Conservation (phyloP, 1,140 invertebrate species). For the Calycopis cecrops region DNA sequence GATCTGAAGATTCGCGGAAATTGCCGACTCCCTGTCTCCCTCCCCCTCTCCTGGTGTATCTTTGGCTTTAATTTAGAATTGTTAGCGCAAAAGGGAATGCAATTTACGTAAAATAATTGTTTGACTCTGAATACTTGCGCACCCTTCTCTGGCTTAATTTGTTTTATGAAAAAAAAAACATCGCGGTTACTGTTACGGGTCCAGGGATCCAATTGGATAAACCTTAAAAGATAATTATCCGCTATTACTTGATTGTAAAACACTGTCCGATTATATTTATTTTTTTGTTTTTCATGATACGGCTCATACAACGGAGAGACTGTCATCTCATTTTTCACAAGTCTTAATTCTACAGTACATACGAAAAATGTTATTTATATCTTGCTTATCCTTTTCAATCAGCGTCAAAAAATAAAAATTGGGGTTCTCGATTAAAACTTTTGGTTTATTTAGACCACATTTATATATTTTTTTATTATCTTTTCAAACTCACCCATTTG, state of each 20-base stretch:
- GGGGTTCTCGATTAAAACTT: too few relatives aligned
- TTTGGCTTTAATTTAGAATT: conserved; percentile 70
- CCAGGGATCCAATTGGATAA: not conserved
- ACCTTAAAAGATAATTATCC: conserved; percentile 5
- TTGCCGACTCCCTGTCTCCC: conserved; percentile 35
- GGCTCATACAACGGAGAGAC: too few relatives aligned
- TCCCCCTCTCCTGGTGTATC: conserved; percentile 45
- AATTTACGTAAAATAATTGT: conserved; percentile 72
- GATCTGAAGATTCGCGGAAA: conserved; percentile 62
- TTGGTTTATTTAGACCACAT: too few relatives aligned
- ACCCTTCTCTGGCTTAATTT: conserved; percentile 47
- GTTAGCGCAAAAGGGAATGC: conserved; percentile 66
- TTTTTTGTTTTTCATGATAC: too few relatives aligned
- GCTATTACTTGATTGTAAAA: not conserved
- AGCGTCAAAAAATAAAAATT: too few relatives aligned
- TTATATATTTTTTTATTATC: too few relatives aligned
- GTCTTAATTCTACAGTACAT: too few relatives aligned
- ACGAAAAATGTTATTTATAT: too few relatives aligned
- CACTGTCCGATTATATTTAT: too few relatives aligned
- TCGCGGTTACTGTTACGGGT: not conserved
- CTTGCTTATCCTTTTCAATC: too few relatives aligned
- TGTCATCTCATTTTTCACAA: too few relatives aligned
- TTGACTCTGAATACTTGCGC: conserved; percentile 62
- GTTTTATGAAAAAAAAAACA: conserved; percentile 33
- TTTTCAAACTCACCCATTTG: too few relatives aligned